Evolutionary conservation across 2,113 vertebrate genomes (phyloP), one percentile per base, ranked within the genome.

Genomic region (Sclerurus mexicanus): DNA sequence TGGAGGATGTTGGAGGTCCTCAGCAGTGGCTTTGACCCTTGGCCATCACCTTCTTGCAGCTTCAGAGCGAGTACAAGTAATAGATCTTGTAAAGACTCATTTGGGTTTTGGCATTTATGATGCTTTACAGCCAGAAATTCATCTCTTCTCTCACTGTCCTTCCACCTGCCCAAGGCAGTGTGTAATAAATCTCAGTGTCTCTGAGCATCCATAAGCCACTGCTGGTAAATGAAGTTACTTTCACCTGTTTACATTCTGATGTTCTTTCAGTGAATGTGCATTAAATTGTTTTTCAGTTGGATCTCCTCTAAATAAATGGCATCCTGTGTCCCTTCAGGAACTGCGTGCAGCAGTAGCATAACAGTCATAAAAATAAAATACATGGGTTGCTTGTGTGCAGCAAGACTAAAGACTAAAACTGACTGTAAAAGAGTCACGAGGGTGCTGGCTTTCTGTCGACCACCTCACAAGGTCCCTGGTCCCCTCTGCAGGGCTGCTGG

Each of bases 41-140:
- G 12, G 18, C n/a, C 6, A 19, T 4, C 7, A 21, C 2, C 31
- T 79, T 60, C 33, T 22, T 73, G 21, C 33, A 59, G 50, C 24
- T 46, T 63, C 3, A 4, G 68, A 69, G 47, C 0, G 0, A 63
- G 21, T 58, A 15, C 25, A 49, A 71, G 39, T 35, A 52, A 30
- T 31, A 59, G 31, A 16, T 42, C 55, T 84, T 80, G 33, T 71
- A 47, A 89, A 81, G 88, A 35, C 20, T 69, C 55, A 27, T 77
- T 42, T 69, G 78, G 25, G 67, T 24, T 71, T 93, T 93, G 83
- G 37, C 39, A 55, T 88, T 93, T 86, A 39, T 24, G 79, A 17
- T 3, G 3, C 40, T 95, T 76, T 92, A 86, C 49, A 63, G 78
- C 31, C 87, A 78, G 46, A 73, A 92, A 83, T 80, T 80, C 40